Base-by-base conservation (phyloP, 2,888 invertebrate species). In the Watsonalla cultraria region DNA sequence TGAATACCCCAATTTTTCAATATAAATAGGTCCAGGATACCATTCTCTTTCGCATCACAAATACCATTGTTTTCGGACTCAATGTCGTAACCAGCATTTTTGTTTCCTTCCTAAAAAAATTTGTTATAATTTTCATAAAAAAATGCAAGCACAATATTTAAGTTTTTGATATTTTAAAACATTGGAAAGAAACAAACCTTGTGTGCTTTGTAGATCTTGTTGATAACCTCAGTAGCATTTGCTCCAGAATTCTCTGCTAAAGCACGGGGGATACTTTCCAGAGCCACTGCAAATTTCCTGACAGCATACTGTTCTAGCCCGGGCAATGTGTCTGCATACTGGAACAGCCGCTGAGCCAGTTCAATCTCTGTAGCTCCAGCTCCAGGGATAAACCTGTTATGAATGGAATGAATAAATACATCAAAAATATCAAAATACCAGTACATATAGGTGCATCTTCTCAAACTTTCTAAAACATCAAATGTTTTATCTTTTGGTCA, bases 241-340 rank as follows among this genome's bases (percentile, higher is more conserved):
- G 96, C 93, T 33, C 99, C 99, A 48, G 97, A 95, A 82, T 99
- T 99, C 65, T 99, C 98, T 2, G 99, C 97, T 54, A 99, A 90
- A 0, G 97, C 95, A 80, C 97, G 96, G 0, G 99, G 97, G 69
- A 99, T 95, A 51, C 93, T 92, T 87, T 99, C 98, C 11, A 99
- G 90, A 2, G 99, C 97, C 0, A 93, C 91, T 8, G 96, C 96
- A 82, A 98, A 99, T 84, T 98, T 98, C 64, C 98, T 94, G 11
- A 99, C 96, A 9, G 99, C 97, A 85, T 99, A 99, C 78, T 99
- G 99, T 75, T 99, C 98, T 57, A 99, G 90, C 0, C 99, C 99
- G 0, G 98, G 97, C 54, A 97, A 91, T 6, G 97, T 97, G 74
- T 98, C 97, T 0, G 98, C 99, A 77, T 94, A 98, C 53, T 95